Conservation (phyloP, 1,140 invertebrate species). For the Cataglyphis hispanica region DNA sequence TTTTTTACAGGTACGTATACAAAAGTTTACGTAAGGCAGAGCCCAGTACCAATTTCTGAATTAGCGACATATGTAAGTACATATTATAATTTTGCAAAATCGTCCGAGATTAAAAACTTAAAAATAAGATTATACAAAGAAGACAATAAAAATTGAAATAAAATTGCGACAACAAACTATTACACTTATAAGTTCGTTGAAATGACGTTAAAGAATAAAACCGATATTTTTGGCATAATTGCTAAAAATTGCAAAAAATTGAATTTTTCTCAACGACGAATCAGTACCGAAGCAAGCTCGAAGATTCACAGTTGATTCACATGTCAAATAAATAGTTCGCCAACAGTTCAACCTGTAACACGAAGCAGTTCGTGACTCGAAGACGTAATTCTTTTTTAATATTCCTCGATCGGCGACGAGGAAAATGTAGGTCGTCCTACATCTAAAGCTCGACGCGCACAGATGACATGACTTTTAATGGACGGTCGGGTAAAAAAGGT, state of each 20-base stretch:
- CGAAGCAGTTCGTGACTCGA: slow-evolving; percentile 45
- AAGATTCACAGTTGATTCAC: slow-evolving; percentile 22
- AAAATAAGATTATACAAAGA: not conserved
- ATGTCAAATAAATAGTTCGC: slow-evolving; percentile 31
- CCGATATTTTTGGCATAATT: slow-evolving; percentile 10
- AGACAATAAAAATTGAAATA: too few species aligned
- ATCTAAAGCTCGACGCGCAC: slow-evolving; percentile 21
- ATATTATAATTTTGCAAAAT: not conserved
- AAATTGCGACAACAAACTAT: not conserved
- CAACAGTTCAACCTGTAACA: slow-evolving; percentile 40
- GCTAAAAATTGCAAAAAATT: not conserved
- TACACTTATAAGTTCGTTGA: not conserved
- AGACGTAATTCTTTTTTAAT: slow-evolving; percentile 55
- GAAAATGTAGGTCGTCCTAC: slow-evolving; percentile 40
- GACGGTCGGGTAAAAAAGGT: slow-evolving; percentile 47
- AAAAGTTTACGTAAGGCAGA: not conserved
- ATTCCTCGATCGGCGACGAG: slow-evolving; percentile 34
- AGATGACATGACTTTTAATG: slow-evolving; percentile 62
- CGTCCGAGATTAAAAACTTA: not conserved
- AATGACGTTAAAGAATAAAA: not conserved
- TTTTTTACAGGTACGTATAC: slow-evolving; percentile 20
- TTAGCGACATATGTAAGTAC: slow-evolving; percentile 4
- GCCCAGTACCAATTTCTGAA: not conserved
- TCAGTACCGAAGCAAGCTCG: not conserved
- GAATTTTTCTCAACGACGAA: slow-evolving; percentile 12